Base-by-base conservation (phyloP, 1,140 invertebrate species). In the Tetramorium simillimum region DNA sequence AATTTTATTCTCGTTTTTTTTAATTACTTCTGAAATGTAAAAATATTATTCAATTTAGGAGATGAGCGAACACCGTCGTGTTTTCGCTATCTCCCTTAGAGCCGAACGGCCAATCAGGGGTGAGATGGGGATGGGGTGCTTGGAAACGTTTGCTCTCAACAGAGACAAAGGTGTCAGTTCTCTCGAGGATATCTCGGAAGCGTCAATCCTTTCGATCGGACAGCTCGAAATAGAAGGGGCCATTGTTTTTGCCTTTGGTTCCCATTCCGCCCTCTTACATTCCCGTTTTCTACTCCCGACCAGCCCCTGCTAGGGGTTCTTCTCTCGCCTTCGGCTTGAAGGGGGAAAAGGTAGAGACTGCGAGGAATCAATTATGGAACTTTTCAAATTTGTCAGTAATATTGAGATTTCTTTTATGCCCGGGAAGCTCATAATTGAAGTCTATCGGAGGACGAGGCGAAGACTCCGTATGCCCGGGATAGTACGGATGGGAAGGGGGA, bases 381-480 rank as follows among this genome's bases (percentile, higher is more conserved):
- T 95, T 95, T 95, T 95, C 94, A 94, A 95, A 95, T 95, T 95
- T 95, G 94, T 95, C 94, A 93, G 94, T 95, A 94, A 95, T 95
- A 95, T 95, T 95, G 94, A 95, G 95, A 95, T 95, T 95, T 95
- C 94, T 95, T 95, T 95, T 93, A 95, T 94, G 89, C 93, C 89
- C 88, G 73, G 89, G 70, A 91, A 94, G 93, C 92, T 94, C 93
- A 94, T 94, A 95, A 95, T 95, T 94, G 94, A 95, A 95, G 94
- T 95, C 94, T 94, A 95, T 95, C 94, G 93, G 88, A 92, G 88
- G 90, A 91, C 89, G 90, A 91, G 75, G 89, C 89, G 90, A 89
- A 70, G 86, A 90, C 56, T 86, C 65, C 51, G 62, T 43, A 70
- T 84, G 84, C 69, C 60, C 49, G 67, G 80, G 49, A 80, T 77